Conservation (phyloP, 2,888 invertebrate genomes). For the Liodrosophila aerea region DNA sequence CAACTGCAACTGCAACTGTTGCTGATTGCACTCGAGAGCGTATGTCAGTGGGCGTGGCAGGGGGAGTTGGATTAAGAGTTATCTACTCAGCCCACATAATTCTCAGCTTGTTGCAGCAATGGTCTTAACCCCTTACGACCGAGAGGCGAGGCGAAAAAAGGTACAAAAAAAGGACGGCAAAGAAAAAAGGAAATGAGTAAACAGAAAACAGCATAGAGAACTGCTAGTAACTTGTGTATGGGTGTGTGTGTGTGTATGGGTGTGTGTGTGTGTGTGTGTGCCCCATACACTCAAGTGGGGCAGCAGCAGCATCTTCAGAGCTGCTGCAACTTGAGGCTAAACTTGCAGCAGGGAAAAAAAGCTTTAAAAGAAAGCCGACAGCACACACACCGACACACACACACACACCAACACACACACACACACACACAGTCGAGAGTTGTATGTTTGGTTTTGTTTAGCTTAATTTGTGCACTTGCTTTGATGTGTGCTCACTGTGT, state of each 20-base stretch:
- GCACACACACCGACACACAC: slow-evolving; percentile 17
- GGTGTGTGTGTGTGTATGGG: no score
- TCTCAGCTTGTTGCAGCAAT: background rate
- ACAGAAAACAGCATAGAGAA: no score
- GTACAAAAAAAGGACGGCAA: no score
- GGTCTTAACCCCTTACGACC: no score
- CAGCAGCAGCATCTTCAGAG: slow-evolving; percentile 64
- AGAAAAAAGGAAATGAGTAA: no score
- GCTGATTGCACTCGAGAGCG: background rate
- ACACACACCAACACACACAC: slow-evolving; percentile 23
- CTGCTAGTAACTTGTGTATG: no score
- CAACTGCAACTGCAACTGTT: no score
- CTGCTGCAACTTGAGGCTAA: slow-evolving; percentile 61
- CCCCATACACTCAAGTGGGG: slow-evolving; percentile 69
- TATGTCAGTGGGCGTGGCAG: background rate
- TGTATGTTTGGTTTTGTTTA: slow-evolving; percentile 71
- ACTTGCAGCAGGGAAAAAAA: slow-evolving; percentile 31
- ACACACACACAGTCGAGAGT: slow-evolving; percentile 23
- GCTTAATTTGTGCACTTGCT: slow-evolving; percentile 75
- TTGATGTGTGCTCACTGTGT: slow-evolving; percentile 71
- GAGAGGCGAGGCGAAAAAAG: no score
- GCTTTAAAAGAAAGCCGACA: slow-evolving; percentile 72
- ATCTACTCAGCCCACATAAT: background rate
- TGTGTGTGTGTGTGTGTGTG: slow-evolving; percentile 26
- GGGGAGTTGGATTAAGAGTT: background rate